Conservation (phyloP, 2,113 vertebrate genomes). For the Hemiscyllium ocellatum region DNA sequence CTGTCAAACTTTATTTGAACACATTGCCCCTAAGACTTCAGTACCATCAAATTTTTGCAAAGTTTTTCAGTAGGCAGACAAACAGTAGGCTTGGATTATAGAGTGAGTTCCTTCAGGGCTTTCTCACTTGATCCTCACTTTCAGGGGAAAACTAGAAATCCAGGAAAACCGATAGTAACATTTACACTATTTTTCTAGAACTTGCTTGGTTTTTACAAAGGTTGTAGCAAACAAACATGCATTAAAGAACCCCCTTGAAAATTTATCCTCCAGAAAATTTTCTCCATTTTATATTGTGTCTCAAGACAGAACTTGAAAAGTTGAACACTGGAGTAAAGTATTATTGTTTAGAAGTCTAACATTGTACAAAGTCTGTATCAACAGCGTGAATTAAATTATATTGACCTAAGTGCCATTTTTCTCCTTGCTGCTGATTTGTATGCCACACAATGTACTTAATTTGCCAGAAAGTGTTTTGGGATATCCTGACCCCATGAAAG, state of each 20-base stretch:
- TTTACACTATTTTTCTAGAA: neutral
- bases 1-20: neutral
- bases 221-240: too few species aligned
- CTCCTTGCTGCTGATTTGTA: neutral
- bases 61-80: neutral
- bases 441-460: neutral
- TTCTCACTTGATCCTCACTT: neutral
- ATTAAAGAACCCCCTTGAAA: neutral
- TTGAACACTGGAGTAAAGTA: neutral
- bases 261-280: neutral
- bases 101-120: neutral
- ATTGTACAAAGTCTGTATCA: neutral
- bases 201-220: neutral
- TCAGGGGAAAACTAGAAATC: too few species aligned
- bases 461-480: neutral
- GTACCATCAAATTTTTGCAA: neutral
- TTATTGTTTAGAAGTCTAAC: neutral
- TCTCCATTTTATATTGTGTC: neutral
- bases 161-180: neutral
- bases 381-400: neutral
- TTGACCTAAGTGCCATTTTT: neutral
- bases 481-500: neutral
- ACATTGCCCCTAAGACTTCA: neutral
- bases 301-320: neutral
- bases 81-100: neutral